phyloP scores from a whole-genome alignment of 2,888 invertebrate genomes.

The Prenolepis imparis region DNA sequence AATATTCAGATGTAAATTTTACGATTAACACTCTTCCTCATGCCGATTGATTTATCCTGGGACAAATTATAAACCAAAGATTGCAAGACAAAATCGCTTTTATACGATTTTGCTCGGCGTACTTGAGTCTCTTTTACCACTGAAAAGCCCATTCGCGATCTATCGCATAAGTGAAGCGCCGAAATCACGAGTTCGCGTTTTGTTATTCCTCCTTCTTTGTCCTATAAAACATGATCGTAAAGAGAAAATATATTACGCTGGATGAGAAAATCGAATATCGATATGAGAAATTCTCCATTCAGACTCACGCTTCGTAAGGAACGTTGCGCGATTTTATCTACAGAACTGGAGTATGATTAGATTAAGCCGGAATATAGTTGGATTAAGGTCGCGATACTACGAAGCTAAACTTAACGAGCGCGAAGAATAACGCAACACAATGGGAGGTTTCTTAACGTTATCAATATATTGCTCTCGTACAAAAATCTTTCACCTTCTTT shows the following conservation, averaged over 20 bases:
- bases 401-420: slow-evolving; percentile 43
- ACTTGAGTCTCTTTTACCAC: neutral
- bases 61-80: slow-evolving; percentile 1
- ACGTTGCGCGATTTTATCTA: slow-evolving; percentile 48
- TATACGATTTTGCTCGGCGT: neutral
- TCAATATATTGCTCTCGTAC: slow-evolving; percentile 9
- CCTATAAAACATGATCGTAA: slow-evolving; percentile 11
- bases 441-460: slow-evolving; percentile 6
- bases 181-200: slow-evolving; percentile 20
- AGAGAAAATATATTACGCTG: neutral
- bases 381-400: slow-evolving; percentile 64
- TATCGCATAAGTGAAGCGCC: slow-evolving; percentile 9
- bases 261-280: slow-evolving; percentile 48
- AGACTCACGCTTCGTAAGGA: slow-evolving; percentile 18
- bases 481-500: slow-evolving; percentile 10
- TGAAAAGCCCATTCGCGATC: neutral
- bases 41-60: neutral
- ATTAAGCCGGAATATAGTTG: slow-evolving; percentile 36
- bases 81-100: neutral
- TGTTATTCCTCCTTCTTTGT: neutral
- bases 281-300: slow-evolving; percentile 27
- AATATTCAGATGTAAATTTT: slow-evolving; percentile 22
- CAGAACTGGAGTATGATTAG: slow-evolving; percentile 42
- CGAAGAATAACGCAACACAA: slow-evolving; percentile 56
- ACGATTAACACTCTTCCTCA: neutral